Conservation (phyloP, 2,113 vertebrate genomes). For the Rhizomys pruinosus region DNA sequence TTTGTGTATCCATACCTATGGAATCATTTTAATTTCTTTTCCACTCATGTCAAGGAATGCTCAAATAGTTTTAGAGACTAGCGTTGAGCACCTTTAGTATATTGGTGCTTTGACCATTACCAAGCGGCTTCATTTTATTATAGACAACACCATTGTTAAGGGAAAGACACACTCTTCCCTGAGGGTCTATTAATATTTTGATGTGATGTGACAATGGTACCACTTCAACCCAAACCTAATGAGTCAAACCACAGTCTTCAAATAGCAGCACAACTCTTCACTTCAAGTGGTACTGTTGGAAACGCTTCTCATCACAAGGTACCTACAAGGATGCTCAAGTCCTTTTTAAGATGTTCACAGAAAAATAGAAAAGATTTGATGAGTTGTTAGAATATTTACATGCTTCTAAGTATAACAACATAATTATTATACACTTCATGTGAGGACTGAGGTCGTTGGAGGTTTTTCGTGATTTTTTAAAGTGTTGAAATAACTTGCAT, state of each 20-base stretch:
- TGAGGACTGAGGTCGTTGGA: not conserved
- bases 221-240: not conserved
- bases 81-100: accelerated
- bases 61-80: not conserved
- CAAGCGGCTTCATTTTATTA: not conserved
- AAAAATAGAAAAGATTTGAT: conserved; percentile 2
- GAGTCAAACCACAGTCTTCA: not conserved
- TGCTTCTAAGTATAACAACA: not conserved
- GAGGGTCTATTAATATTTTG: not conserved
- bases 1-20: not conserved
- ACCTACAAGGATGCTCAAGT: not conserved
- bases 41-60: not conserved
- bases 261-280: not conserved
- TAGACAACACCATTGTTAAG: not conserved
- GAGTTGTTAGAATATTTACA: not conserved
- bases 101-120: accelerated
- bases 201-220: not conserved
- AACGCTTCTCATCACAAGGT: not conserved
- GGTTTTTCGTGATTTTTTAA: conserved; percentile 11
- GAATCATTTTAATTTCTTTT: not conserved
- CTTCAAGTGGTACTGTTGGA: not conserved
- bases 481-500: not conserved
- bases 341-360: not conserved
- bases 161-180: not conserved
- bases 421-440: not conserved